Evolutionary conservation across 2,797 vertebrate genomes (phyloP), one percentile per base, ranked within the genome.

Genomic region (Chromobotia macracanthus): DNA sequence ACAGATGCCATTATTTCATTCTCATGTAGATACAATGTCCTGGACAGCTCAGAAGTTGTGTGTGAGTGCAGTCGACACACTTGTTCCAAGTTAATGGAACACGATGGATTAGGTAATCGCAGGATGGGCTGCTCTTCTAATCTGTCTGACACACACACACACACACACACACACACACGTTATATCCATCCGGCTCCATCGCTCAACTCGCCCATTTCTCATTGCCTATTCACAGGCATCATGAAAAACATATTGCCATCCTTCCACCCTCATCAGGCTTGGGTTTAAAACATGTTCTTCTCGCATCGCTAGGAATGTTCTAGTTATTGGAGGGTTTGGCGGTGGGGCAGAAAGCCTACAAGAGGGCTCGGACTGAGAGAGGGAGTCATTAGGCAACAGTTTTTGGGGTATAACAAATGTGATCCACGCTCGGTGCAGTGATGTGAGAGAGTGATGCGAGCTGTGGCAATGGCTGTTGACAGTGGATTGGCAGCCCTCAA

Each of bases 1-100:
- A 90, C 92, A 92, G 89, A 92, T 90, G 90, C 91, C 90, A 92
- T 93, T 92, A 92, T 92, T 91, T 92, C 88, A 91, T 87, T 88
- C 87, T 88, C 87, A 90, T 90, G 88, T 88, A 92, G 89, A 92
- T 89, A 91, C 89, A 90, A 88, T 55, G 88, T 84, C 76, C 88
- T 72, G 89, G 89, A 89, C 88, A 79, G 83, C 86, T 80, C 86
- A 83, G n/a, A 72, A 66, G 69, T 79, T 69, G 58, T 55, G 28
- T 73, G 80, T 67, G 72, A 77, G 67, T 80, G 75, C 55, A 65
- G 38, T 19, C 79, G 21, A 41, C 35, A 64, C 77, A 82, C 84
- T 84, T 87, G 72, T 83, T 90, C 87, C 89, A 91, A 88, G 88
- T 90, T 91, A 91, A 93, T 91, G 86, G 87, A 89, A 92, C 90